A percentile compares a stretch with the other conserved stretches of the same genome.
phyloP scores from a whole-genome alignment of 2,888 invertebrate genomes.

The Macrophya alboannulata region DNA sequence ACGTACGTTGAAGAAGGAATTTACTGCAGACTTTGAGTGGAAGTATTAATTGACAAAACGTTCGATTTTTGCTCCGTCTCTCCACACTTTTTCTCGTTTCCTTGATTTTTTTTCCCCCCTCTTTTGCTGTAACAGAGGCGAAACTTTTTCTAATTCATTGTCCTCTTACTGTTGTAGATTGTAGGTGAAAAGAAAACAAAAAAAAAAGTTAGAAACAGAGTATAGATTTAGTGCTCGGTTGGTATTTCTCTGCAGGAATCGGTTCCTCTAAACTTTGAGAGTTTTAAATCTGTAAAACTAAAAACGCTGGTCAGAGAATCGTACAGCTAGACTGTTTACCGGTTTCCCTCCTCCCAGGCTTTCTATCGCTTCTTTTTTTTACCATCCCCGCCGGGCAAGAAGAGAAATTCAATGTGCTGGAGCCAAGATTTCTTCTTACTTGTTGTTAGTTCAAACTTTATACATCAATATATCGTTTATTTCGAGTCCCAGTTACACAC shows the following conservation, averaged over 20 bases:
- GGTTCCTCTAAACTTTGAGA: background rate
- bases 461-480: constrained; percentile 48
- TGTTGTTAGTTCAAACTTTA: constrained; percentile 40
- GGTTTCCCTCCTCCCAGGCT: constrained; percentile 1
- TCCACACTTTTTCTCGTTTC: background rate
- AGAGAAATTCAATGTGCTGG: constrained; percentile 24
- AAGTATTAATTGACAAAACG: background rate
- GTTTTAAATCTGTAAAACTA: background rate
- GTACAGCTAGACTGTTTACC: background rate
- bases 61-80: background rate
- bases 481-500: constrained; percentile 28
- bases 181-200: background rate
- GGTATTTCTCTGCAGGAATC: background rate
- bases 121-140: background rate
- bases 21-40: background rate
- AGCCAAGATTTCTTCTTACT: constrained; percentile 46
- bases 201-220: background rate
- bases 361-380: constrained; percentile 4
- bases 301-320: background rate
- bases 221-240: background rate
- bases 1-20: background rate
- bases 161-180: background rate
- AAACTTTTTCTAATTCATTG: background rate
- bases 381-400: background rate
- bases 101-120: background rate